Evolutionary conservation across 64 coral and sea anemone genomes (phyloP), one percentile per base, ranked within the genome.

Genomic region (Pocillopora damicornis): DNA sequence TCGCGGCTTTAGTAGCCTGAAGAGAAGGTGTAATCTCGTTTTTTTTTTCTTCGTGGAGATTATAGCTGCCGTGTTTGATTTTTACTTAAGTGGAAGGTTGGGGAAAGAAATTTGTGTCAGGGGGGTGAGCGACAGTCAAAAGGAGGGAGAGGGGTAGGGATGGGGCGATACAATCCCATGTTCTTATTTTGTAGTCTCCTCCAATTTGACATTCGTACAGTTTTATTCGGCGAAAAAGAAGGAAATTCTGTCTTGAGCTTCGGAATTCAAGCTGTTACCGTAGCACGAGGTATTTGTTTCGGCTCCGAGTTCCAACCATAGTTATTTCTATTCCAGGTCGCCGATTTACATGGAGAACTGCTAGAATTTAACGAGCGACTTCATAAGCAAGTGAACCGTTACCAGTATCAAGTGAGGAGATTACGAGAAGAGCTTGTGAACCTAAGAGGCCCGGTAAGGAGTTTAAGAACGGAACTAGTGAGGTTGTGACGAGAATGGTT

Each of bases 291-390:
- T 17, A 9, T 63, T 63, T 30, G 18, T 22, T 18, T 69, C 22
- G 20, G 22, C 11, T 71, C 25, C 5, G 22, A 7, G 22, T 71
- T 26, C 20, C n/a, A 23, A n/a, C 2, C 67, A 23, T 11, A 71
- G 11, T 51, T 88, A 26, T 73, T 73, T 42, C 15, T 77, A 51
- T 78, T 63, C 25, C 63, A 98, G 96, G 93, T 98, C 18, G 96
- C 96, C 20, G 96, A 99, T 76, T 95, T 99, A 88, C 97, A 99
- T 66, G 97, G 97, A 35, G 97, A 99, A 76, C 75, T 99, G 14
- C 91, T 99, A 63, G 97, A 99, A 63, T 94, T 99, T 63, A 99
- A 99, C 61, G 93, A 99, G 11, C 75, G 97, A 74, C 78, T 99
- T 66, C 97, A 99, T 42, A 88, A 87, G 23, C 88, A 95, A 34